These are phyloP conservation scores for Dendrocopos noguchii DNA, from an alignment of 2,113 vertebrate species.

Conservation along the genomic window DNA sequence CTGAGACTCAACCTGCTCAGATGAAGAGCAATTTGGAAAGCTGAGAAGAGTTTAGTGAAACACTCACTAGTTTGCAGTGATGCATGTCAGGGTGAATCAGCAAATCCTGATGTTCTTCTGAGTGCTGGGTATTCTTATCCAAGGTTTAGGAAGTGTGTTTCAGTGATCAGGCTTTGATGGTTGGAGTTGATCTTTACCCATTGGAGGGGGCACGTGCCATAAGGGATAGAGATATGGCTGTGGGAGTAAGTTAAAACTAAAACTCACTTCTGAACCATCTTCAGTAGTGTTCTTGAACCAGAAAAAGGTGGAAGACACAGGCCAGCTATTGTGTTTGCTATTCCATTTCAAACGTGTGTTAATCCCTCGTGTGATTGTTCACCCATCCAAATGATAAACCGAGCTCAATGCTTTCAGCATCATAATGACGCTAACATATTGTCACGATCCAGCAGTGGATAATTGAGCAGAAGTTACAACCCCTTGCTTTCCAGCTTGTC, in stretches of 20 bases:
- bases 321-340: slow-evolving; percentile 21
- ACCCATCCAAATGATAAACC: not conserved
- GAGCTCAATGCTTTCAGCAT: not conserved
- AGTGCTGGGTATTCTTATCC: not conserved
- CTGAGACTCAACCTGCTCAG: not conserved
- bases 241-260: not conserved
- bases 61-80: not conserved
- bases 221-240: not conserved
- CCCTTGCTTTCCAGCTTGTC: no score
- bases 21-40: not conserved
- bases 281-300: slow-evolving; percentile 21
- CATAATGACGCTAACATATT: not conserved
- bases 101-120: not conserved
- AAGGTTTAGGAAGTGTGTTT: not conserved
- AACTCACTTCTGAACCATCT: not conserved
- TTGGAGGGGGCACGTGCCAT: not conserved
- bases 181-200: not conserved
- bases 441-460: no score
- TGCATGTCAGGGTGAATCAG: not conserved
- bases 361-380: not conserved
- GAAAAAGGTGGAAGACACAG: slow-evolving; percentile 1
- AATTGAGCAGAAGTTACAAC: no score
- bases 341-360: slow-evolving; percentile 23
- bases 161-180: not conserved
- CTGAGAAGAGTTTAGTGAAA: not conserved